Evolutionary conservation across 2,113 vertebrate genomes (phyloP).

Genomic region (Hemibates koningsi): DNA sequence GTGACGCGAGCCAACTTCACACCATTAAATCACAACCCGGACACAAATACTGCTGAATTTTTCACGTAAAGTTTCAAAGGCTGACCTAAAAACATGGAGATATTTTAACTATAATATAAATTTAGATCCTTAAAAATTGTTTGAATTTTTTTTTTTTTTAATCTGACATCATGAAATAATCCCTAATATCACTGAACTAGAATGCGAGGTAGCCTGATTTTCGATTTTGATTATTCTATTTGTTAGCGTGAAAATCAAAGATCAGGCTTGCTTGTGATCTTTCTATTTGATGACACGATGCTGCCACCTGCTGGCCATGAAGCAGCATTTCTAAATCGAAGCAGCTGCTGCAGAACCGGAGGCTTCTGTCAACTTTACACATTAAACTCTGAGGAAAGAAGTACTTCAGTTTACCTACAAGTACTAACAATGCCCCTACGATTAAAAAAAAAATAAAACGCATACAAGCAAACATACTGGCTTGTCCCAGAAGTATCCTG

Average conservation of each 20-base stretch:
- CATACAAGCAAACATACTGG: fast-evolving
- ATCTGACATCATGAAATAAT: not conserved
- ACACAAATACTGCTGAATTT: not conserved
- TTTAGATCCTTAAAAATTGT: not conserved
- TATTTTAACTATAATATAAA: not conserved
- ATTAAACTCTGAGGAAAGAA: not conserved
- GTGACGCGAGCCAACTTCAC: not conserved
- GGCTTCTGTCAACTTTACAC: not conserved
- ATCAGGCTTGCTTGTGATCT: not conserved
- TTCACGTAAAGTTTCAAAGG: not conserved
- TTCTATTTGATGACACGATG: not conserved
- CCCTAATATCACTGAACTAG: not conserved
- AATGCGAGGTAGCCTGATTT: not conserved
- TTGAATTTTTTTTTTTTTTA: fast-evolving
- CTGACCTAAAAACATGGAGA: not conserved
- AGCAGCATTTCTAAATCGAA: not conserved
- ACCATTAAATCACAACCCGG: too few relatives aligned
- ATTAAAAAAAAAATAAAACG: too few relatives aligned
- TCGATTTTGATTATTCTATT: not conserved
- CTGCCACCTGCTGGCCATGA: slow-evolving; percentile 23
- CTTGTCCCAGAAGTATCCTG: not conserved
- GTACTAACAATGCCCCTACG: fast-evolving
- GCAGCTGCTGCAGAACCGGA: not conserved
- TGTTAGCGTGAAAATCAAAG: not conserved
- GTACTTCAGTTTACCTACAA: not conserved